phyloP scores from a whole-genome alignment of 2,113 vertebrate genomes.

The Salminus brasiliensis region DNA sequence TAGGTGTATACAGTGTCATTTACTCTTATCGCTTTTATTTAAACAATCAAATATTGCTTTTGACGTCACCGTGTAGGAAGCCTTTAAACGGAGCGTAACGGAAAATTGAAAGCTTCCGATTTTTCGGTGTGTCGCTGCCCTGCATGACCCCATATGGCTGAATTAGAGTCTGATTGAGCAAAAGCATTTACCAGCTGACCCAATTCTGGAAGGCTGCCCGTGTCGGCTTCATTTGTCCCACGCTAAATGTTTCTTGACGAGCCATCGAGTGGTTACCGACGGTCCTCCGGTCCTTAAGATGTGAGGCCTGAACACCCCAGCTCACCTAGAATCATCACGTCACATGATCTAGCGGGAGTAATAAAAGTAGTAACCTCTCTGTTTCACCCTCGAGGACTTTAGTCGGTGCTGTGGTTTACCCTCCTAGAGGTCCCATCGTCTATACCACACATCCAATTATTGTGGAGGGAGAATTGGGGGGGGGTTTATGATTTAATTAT shows the following conservation, averaged over 20 bases:
- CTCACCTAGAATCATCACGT: constrained; percentile 36
- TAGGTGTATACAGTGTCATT: no score
- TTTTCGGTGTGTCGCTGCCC: constrained; percentile 18
- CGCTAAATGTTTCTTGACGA: constrained; percentile 50
- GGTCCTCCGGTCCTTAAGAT: constrained; percentile 36
- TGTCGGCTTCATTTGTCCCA: constrained; percentile 37
- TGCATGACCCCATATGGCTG: constrained; percentile 33
- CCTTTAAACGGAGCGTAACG: neutral
- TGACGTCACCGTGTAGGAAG: neutral
- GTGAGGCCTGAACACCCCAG: constrained; percentile 45
- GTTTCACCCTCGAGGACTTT: constrained; percentile 10
- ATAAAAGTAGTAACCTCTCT: neutral
- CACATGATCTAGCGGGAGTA: constrained; percentile 8
- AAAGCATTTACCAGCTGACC: constrained; percentile 41
- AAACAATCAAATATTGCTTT: no score
- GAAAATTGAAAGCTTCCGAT: neutral
- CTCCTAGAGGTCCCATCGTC: neutral
- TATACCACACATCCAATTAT: neutral
- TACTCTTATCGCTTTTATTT: no score
- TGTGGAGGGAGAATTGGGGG: no score
- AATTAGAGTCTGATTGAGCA: constrained; percentile 48
- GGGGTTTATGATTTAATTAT: neutral
- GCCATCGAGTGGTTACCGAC: constrained; percentile 53
- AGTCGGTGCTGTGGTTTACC: neutral
- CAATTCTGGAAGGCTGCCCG: constrained; percentile 43